Percentiles rank a stretch among this genome's conserved stretches.
These are phyloP conservation scores for Drosophila ercepeae DNA, from an alignment of 1,140 invertebrate species.

Conservation along the genomic window DNA sequence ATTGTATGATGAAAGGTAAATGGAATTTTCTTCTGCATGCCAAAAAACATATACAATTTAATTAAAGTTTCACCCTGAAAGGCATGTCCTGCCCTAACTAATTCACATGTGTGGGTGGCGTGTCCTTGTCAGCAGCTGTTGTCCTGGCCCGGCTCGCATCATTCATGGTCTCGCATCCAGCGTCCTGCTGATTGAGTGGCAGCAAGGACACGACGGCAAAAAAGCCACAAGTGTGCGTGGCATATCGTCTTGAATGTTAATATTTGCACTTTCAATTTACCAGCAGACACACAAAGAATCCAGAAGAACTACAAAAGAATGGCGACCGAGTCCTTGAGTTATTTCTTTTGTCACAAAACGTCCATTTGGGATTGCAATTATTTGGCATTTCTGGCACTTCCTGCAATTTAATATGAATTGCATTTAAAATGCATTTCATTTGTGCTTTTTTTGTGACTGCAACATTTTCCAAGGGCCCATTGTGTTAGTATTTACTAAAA, in stretches of 20 bases:
- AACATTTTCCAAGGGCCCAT: slow-evolving; percentile 30
- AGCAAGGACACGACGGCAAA: slow-evolving; percentile 26
- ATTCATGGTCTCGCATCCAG: slow-evolving; percentile 1
- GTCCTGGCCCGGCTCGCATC: slow-evolving; percentile 30
- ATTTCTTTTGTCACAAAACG: slow-evolving; percentile 40
- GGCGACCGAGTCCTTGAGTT: slow-evolving; percentile 29
- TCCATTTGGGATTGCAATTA: slow-evolving; percentile 55
- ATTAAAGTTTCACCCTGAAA: slow-evolving; percentile 44
- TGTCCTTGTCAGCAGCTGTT: slow-evolving; percentile 47
- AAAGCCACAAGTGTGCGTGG: slow-evolving; percentile 67
- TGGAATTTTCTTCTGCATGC: slow-evolving; percentile 20
- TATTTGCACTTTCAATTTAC: slow-evolving; percentile 75
- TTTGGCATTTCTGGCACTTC: slow-evolving; percentile 57
- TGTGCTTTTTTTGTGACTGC: slow-evolving; percentile 13
- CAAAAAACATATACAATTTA: slow-evolving; percentile 51
- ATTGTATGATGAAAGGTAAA: slow-evolving; percentile 32
- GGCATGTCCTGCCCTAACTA: slow-evolving; percentile 2
- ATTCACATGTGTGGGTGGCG: slow-evolving; percentile 10
- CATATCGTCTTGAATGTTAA: slow-evolving; percentile 71
- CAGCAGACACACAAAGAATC: slow-evolving; percentile 21
- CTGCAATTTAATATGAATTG: slow-evolving; percentile 76
- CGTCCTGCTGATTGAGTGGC: slow-evolving; percentile 37
- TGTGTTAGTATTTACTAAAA: slow-evolving; percentile 18
- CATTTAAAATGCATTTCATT: slow-evolving; percentile 68
- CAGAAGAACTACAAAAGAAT: slow-evolving; percentile 18